Evolutionary conservation across 2,113 vertebrate species (phyloP).

Genomic region (Pristiophorus japonicus): DNA sequence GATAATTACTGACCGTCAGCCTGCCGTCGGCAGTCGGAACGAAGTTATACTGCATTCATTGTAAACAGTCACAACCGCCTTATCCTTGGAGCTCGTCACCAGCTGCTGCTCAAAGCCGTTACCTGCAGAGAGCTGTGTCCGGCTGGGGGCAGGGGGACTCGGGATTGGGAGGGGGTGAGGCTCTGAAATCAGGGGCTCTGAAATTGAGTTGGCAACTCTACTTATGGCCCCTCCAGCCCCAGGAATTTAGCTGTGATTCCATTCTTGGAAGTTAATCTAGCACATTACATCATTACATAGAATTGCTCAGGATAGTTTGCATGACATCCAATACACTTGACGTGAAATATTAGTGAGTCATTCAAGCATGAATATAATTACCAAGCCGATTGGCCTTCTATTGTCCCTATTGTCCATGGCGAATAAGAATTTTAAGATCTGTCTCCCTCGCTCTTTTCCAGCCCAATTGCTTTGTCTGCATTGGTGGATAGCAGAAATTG

Average conservation of each 20-base stretch:
- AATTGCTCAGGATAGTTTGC: neutral
- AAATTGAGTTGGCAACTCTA: neutral
- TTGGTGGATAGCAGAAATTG: neutral
- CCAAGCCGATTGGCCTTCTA: neutral
- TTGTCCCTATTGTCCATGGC: neutral
- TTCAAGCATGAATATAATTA: neutral
- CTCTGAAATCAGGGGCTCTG: too few relatives aligned
- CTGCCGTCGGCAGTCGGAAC: too few relatives aligned
- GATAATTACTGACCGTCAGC: too few relatives aligned
- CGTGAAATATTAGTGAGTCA: neutral
- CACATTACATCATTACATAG: neutral
- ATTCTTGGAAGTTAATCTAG: neutral
- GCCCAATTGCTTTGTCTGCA: neutral
- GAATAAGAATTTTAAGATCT: neutral
- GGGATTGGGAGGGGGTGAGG: too few relatives aligned
- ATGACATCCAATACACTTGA: slow-evolving; percentile 2
- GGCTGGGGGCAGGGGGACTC: too few relatives aligned
- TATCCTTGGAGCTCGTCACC: too few relatives aligned
- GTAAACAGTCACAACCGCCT: too few relatives aligned
- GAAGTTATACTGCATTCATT: too few relatives aligned
- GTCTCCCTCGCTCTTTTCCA: neutral
- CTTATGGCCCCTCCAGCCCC: neutral
- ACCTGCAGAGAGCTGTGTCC: neutral
- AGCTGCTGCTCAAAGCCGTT: too few relatives aligned
- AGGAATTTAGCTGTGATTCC: neutral